phyloP scores from a whole-genome alignment of 2,888 invertebrate genomes.

The Colletes collaris region DNA sequence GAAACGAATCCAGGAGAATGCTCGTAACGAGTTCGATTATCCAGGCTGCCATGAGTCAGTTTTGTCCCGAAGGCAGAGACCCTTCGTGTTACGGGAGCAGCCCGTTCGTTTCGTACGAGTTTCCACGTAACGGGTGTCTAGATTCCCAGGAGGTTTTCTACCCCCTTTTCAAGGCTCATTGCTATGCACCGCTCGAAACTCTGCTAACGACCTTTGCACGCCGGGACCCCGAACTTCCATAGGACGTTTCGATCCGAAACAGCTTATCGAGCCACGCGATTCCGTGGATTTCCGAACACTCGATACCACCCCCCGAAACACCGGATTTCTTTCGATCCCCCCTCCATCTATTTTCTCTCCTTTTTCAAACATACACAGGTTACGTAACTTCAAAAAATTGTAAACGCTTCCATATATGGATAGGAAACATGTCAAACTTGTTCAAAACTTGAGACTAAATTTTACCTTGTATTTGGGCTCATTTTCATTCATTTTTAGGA shows the following conservation, averaged over 20 bases:
- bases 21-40: constrained; percentile 82
- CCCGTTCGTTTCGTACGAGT: constrained; percentile 64
- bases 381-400: no score
- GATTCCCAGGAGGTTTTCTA: constrained; percentile 81
- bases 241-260: constrained; percentile 57
- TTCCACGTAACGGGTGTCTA: constrained; percentile 77
- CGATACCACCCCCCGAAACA: background rate
- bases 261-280: constrained; percentile 45
- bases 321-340: constrained; percentile 18
- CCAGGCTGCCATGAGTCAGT: constrained; percentile 80
- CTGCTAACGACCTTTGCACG: constrained; percentile 77
- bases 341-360: no score
- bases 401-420: no score
- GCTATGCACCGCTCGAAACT: constrained; percentile 81
- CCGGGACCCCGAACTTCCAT: constrained; percentile 51
- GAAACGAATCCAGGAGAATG: constrained; percentile 78
- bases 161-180: constrained; percentile 78
- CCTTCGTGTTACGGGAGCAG: constrained; percentile 38
- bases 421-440: no score
- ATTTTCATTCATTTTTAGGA: no score
- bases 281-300: constrained; percentile 27
- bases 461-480: no score
- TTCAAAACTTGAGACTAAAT: no score
- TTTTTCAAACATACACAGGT: no score
- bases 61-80: constrained; percentile 50